These are phyloP conservation scores for Cryptocephalus primarius DNA, from an alignment of 2,888 invertebrate genomes.

Conservation along the genomic window DNA sequence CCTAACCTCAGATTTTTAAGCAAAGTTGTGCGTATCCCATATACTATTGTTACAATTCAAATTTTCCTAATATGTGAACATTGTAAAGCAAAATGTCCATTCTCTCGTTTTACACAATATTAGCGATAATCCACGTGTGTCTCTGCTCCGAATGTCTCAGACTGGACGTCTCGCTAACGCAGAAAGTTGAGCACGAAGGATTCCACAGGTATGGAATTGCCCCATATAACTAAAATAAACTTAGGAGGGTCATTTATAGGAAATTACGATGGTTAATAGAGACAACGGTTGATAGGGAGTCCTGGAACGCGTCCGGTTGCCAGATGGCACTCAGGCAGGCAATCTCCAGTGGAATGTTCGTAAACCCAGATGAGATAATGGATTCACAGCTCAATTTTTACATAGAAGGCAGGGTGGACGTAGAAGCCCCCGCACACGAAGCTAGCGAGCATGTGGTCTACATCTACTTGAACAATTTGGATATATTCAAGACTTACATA, in stretches of 20 bases:
- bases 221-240: neutral
- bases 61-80: too few relatives aligned
- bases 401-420: conserved; percentile 33
- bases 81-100: too few relatives aligned
- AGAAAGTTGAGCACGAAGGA: conserved; percentile 39
- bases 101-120: too few relatives aligned
- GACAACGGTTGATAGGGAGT: conserved; percentile 19
- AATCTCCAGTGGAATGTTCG: conserved; percentile 33
- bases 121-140: too few relatives aligned
- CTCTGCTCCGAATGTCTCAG: conserved; percentile 20
- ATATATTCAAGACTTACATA: conserved; percentile 26
- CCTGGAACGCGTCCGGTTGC: conserved; percentile 25
- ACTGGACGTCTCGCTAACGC: conserved; percentile 30
- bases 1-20: too few relatives aligned
- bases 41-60: too few relatives aligned
- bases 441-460: conserved; percentile 30
- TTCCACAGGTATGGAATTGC: conserved; percentile 35
- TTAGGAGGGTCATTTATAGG: conserved; percentile 21
- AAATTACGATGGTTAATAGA: conserved; percentile 39
- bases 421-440: conserved; percentile 35
- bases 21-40: too few relatives aligned
- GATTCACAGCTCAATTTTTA: conserved; percentile 26
- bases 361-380: conserved; percentile 37
- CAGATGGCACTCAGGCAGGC: conserved; percentile 28
- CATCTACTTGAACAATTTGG: conserved; percentile 27